Base-by-base conservation (phyloP, 2,113 vertebrate species). In the Zootoca vivipara region DNA sequence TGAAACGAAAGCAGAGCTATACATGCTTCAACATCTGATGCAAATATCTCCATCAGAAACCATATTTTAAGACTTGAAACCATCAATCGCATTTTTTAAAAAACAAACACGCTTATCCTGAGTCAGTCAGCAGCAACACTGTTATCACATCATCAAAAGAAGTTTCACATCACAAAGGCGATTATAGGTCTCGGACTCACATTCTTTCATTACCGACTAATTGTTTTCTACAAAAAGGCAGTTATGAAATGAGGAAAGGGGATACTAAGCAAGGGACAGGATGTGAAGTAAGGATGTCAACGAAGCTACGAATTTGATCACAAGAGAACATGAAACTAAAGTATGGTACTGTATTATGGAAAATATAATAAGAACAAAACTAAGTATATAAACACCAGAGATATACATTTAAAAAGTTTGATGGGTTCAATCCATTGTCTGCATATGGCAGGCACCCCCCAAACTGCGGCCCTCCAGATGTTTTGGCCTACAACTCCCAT, bases 1-100 rank as follows among this genome's bases (percentile, higher is more conserved):
- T 82, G 90, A 94, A 95, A 94, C 35, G 93, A 89, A 89, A 94
- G 91, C 78, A 89, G 16, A 73, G 90, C 94, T 94, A 82, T 92
- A 96, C 91, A 94, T 88, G 58, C 87, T 90, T 94, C 91, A 94
- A 92, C 91, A 95, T 96, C 93, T 95, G 91, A 92, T 42, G 93
- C 93, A 97, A 95, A 93, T 94, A 87, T 90, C 92, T 90, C 70
- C 75, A 78, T 86, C 85, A 81, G 86, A 94, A 94, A 86, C 81
- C 52, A 22, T 73, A 89, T 92, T 93, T 92, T 89, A 84, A 89
- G 78, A 65, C 78, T 84, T 1, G 30, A 92, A 94, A 86, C 89
- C 40, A 78, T 90, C 86, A 93, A 92, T 92, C 82, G 84, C 72
- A 35, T 30, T n/a, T n/a, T n/a, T n/a, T 20, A 42, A 91, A 96